Evolutionary conservation across 2,797 vertebrate genomes (phyloP), one percentile per base, ranked within the genome.

Genomic region (Melanotaenia pygmaea): DNA sequence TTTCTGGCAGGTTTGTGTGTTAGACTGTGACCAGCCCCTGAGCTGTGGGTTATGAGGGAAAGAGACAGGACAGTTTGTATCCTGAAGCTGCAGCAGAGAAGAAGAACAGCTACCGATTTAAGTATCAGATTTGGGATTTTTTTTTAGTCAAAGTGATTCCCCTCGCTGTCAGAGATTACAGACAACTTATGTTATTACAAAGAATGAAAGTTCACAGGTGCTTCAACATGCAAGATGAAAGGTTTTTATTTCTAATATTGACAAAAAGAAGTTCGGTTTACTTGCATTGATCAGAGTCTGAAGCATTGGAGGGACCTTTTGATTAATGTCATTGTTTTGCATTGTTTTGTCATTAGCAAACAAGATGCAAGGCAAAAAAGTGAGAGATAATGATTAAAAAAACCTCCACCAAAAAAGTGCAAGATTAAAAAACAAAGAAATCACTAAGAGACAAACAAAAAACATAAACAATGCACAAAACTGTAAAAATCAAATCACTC

Each of bases 71-170:
- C 63, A 40, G 32, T 50, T 38, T 38, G 18, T 45, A 53, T 64
- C 61, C 61, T 58, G 16, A 5, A 59, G 62, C 62, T 30, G 14
- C 50, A 45, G 28, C 26, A 9, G 37, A 63, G 35, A 62, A 20
- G 10, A 70, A 47, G 18, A 70, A 35, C 45, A 40, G 32, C n/a
- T 12, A 50, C 30, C 20, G 67, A 60, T 50, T 69, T 43, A 35
- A 11, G 56, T 51, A 5, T 60, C 43, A 51, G 58, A 68, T 40
- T 22, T 43, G 37, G 16, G 53, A 50, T 43, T 43, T 18, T 16
- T 16, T 24, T 26, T 53, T 3, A 54, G 24, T 24, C 5, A 14
- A 54, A 59, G 40, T 59, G 26, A 12, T 37, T 59, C 37, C n/a
- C 35, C 45, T 50, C 37, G 14, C 26, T 18, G 12, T 37, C 1